Evolutionary conservation across 2,113 vertebrate species (phyloP).

Genomic region (Oceanodroma tethys): DNA sequence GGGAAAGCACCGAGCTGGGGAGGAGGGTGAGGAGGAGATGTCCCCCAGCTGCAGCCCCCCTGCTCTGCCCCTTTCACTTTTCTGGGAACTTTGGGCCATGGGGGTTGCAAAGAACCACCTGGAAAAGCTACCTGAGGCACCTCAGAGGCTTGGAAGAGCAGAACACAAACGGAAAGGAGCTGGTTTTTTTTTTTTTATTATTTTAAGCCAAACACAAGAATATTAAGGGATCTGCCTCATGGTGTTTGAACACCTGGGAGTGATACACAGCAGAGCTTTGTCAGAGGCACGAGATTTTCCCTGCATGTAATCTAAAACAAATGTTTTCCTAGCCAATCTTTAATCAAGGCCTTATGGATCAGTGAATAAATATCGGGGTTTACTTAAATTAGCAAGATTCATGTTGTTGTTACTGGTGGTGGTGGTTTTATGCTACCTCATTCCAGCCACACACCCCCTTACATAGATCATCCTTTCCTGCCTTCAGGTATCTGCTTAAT

Average conservation of each 20-base stretch:
- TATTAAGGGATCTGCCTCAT: not conserved
- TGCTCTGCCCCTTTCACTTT: not conserved
- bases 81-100: not conserved
- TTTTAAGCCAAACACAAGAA: not conserved
- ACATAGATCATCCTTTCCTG: not conserved
- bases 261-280: not conserved
- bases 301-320: not conserved
- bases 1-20: not conserved
- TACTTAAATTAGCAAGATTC: not conserved
- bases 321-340: not conserved
- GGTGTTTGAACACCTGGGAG: not conserved
- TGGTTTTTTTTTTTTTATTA: not conserved
- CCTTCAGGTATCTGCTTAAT: not conserved
- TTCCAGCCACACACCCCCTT: not conserved
- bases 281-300: not conserved
- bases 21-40: not conserved
- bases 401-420: not conserved
- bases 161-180: not conserved
- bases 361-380: not conserved
- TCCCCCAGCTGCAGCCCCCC: not conserved
- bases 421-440: not conserved
- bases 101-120: not conserved
- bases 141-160: not conserved
- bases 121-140: not conserved
- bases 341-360: not conserved